Evolutionary conservation across 2,797 vertebrate species (phyloP).

Genomic region (Leuciscus waleckii): DNA sequence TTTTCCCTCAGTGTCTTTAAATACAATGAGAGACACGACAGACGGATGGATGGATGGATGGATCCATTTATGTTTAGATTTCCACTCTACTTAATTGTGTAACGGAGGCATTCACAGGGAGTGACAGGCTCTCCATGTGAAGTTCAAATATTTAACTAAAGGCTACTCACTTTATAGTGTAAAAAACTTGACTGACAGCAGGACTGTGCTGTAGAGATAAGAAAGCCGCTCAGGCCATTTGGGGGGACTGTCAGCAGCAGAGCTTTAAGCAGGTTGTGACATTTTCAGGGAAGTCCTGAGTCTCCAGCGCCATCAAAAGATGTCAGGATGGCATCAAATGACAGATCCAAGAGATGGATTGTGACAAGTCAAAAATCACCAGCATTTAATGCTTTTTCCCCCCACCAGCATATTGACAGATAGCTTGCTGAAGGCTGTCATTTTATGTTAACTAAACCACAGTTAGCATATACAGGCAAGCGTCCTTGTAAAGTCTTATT

Average conservation of each 20-base stretch:
- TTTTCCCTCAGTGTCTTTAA: background rate
- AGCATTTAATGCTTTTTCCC: constrained; percentile 11
- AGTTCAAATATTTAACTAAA: constrained; percentile 38
- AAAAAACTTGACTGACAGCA: constrained; percentile 50
- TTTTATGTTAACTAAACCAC: background rate
- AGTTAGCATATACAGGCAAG: background rate
- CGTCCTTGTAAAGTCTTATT: background rate
- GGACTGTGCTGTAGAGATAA: constrained; percentile 52
- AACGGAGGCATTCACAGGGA: constrained; percentile 5
- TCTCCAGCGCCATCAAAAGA: constrained; percentile 40
- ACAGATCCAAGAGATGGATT: constrained; percentile 32
- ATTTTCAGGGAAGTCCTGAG: constrained; percentile 49
- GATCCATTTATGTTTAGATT: background rate
- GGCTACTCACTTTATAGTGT: constrained; percentile 8
- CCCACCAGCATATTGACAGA: background rate
- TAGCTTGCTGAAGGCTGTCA: constrained; percentile 7
- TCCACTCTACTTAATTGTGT: background rate
- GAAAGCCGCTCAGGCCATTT: constrained; percentile 44
- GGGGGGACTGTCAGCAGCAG: constrained; percentile 42
- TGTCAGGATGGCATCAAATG: constrained; percentile 33
- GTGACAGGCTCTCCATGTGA: constrained; percentile 6
- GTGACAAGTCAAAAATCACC: constrained; percentile 44
- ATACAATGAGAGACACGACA: background rate
- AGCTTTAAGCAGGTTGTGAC: constrained; percentile 49
- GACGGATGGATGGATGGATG: background rate